These are phyloP conservation scores for Pomatostomus ruficeps DNA, from an alignment of 2,113 vertebrate species.

Conservation along the genomic window DNA sequence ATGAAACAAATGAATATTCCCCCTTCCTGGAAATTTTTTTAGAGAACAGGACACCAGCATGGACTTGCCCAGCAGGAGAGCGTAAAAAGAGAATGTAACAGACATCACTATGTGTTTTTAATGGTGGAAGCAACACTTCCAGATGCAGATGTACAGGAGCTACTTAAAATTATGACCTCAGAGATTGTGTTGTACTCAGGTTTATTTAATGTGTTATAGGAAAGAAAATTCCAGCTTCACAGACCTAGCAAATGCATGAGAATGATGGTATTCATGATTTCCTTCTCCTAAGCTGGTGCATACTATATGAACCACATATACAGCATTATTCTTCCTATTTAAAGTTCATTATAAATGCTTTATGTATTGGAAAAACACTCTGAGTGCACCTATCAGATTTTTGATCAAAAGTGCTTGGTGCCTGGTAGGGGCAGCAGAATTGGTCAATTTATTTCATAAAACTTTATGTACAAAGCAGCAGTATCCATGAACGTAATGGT, in stretches of 20 bases:
- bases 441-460: slow-evolving; percentile 79
- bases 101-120: background rate
- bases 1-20: background rate
- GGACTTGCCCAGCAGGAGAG: background rate
- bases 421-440: slow-evolving; percentile 48
- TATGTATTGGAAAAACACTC: slow-evolving; percentile 22
- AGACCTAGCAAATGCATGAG: background rate
- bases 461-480: slow-evolving; percentile 78
- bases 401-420: slow-evolving; percentile 68
- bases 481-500: slow-evolving; percentile 73
- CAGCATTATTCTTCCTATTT: slow-evolving; percentile 16
- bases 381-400: slow-evolving; percentile 52
- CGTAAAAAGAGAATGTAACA: background rate
- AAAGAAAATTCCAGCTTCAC: slow-evolving; percentile 39
- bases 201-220: slow-evolving; percentile 10
- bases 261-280: background rate
- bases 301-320: background rate
- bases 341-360: slow-evolving; percentile 56
- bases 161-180: background rate
- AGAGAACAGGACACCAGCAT: background rate
- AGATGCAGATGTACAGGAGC: background rate
- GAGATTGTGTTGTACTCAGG: background rate
- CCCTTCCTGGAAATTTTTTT: background rate
- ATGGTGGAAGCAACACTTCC: background rate
- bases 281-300: background rate